Evolutionary conservation across 2,888 invertebrate species (phyloP), one percentile per base, ranked within the genome.

Genomic region (Hirudinaria manillensis): DNA sequence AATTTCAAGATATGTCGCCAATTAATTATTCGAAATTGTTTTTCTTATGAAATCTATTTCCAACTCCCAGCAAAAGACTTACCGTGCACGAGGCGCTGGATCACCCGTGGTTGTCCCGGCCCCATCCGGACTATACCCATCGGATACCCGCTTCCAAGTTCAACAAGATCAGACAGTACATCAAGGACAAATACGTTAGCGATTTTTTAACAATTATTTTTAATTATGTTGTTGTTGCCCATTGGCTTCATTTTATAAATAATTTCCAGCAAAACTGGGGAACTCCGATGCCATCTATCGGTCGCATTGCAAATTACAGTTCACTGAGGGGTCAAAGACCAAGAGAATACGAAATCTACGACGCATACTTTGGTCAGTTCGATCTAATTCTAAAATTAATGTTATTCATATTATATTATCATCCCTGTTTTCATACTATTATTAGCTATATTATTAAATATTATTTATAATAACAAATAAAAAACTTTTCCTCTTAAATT

Each of bases 61-160:
- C 51, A 36, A 1, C 55, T 24, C 45, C 3, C 82, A 93, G 93
- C 83, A 93, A 95, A 86, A 92, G 99, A 82, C 91, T 99, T 92
- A 99, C 95, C 0, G 95, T 98, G 0, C 96, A 98, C 88, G 98
- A 99, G 87, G 95, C 97, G 83, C 86, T 99, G 55, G 87, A 93
- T 76, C 99, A 99, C 88, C 88, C 92, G 65, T 99, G 99, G 99
- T 87, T 99, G 81, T 91, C 91, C 81, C 84, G 83, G 74, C 85
- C 85, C 88, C 91, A 82, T 76, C 81, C 82, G 75, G 81, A 83
- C 75, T 80, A 81, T 75, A 83, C 82, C 21, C 81, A 80, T 78
- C 81, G 82, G 74, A 96, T 99, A 83, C 91, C 92, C 74, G 90
- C 91, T 79, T 90, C 91, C 75, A 89, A 93, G 80, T 97, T 95